A percentile compares a stretch with the other conserved stretches of the same genome.
These are phyloP conservation scores for Chelonia mydas DNA, from an alignment of 2,797 vertebrate genomes.

Conservation along the genomic window DNA sequence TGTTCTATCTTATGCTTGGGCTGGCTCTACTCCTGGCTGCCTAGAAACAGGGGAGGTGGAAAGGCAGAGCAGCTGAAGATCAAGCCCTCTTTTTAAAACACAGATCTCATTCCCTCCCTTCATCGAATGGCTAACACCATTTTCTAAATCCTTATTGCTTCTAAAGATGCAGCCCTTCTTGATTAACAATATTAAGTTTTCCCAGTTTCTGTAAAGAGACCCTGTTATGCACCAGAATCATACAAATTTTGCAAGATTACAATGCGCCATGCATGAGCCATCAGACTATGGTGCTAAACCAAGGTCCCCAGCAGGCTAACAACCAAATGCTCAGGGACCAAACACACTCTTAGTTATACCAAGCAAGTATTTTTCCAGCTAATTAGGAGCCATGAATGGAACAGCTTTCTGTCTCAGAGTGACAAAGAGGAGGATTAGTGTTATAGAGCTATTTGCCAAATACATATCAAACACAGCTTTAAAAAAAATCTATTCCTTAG, in stretches of 20 bases:
- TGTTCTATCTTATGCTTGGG: not conserved
- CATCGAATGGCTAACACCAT: not conserved
- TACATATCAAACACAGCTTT: not conserved
- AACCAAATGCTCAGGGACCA: constrained; percentile 3
- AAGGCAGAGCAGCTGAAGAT: not conserved
- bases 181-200: not conserved
- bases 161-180: not conserved
- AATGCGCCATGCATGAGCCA: not conserved
- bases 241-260: not conserved
- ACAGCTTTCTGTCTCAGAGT: not conserved
- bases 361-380: not conserved
- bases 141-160: not conserved
- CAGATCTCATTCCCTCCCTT: not conserved
- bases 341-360: not conserved
- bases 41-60: not conserved
- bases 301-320: not conserved
- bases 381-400: not conserved
- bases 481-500: not conserved
- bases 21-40: not conserved
- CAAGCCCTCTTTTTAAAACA: not conserved
- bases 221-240: not conserved
- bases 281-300: not conserved
- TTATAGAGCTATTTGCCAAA: not conserved
- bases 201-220: not conserved
- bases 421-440: not conserved